Percentiles rank a stretch among this genome's conserved stretches.
Evolutionary conservation across 1,140 invertebrate genomes (phyloP).

Genomic region (Eupristina koningsbergeri): DNA sequence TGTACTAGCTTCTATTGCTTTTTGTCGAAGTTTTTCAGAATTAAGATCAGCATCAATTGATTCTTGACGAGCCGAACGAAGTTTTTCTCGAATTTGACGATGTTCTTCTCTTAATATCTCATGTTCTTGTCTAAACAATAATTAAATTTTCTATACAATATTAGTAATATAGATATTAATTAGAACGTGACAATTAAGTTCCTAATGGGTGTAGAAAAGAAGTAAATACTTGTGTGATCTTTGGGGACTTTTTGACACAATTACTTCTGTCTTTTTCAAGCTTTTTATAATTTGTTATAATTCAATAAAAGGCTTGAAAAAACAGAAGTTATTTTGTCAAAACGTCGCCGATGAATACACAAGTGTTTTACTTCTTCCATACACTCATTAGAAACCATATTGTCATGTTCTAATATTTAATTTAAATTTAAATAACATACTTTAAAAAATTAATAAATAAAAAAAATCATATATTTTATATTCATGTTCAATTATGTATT

Average conservation of each 20-base stretch:
- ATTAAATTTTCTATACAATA: neutral
- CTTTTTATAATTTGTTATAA: neutral
- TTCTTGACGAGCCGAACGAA: constrained; percentile 75
- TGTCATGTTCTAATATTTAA: neutral
- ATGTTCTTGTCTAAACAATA: constrained; percentile 73
- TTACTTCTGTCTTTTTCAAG: too few species aligned
- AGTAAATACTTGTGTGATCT: too few species aligned
- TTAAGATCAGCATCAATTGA: constrained; percentile 71
- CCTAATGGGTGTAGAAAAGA: too few species aligned
- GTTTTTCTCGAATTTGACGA: constrained; percentile 73
- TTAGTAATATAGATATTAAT: too few species aligned
- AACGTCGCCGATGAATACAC: too few species aligned
- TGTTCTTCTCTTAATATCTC: constrained; percentile 78
- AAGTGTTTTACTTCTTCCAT: too few species aligned
- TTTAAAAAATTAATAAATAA: neutral
- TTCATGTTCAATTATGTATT: neutral
- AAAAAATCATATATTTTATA: neutral
- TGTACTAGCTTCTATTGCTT: constrained; percentile 62
- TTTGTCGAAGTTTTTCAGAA: constrained; percentile 67
- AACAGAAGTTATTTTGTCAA: neutral
- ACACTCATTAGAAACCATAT: too few species aligned
- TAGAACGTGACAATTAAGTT: too few species aligned
- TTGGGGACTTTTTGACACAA: too few species aligned
- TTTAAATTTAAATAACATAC: neutral
- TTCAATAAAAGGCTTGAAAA: neutral